A percentile compares a stretch with the other conserved stretches of the same genome.
Evolutionary conservation across 2,888 invertebrate species (phyloP).

Genomic region (Drosophila mimica): DNA sequence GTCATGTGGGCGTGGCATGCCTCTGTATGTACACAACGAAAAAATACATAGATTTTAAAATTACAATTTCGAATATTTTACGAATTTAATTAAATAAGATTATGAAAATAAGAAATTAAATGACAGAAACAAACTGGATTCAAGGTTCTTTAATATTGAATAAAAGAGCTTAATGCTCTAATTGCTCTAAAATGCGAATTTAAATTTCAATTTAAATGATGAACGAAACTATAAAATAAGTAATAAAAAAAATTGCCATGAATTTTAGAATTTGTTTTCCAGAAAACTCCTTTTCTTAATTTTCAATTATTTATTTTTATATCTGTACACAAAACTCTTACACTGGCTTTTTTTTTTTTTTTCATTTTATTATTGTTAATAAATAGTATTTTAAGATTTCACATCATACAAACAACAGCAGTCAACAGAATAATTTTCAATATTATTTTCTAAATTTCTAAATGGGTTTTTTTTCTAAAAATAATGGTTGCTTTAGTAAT

Average conservation of each 20-base stretch:
- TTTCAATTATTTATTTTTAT: background rate
- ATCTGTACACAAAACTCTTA: too few relatives aligned
- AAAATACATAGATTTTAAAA: background rate
- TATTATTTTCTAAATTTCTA: background rate
- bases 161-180: background rate
- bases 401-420: too few relatives aligned
- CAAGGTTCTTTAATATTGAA: too few relatives aligned
- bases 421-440: too few relatives aligned
- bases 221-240: too few relatives aligned
- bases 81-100: background rate
- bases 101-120: too few relatives aligned
- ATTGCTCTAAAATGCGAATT: too few relatives aligned
- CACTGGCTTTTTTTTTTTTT: too few relatives aligned
- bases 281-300: background rate
- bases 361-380: too few relatives aligned
- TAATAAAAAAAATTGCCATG: background rate
- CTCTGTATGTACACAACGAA: slow-evolving; percentile 3
- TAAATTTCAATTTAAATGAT: too few relatives aligned
- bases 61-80: background rate
- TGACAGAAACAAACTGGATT: too few relatives aligned
- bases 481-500: background rate
- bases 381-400: too few relatives aligned
- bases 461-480: background rate
- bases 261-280: background rate
- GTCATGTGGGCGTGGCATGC: slow-evolving; percentile 27